phyloP scores from a whole-genome alignment of 1,140 invertebrate species.

The Campoletis sonorensis region DNA sequence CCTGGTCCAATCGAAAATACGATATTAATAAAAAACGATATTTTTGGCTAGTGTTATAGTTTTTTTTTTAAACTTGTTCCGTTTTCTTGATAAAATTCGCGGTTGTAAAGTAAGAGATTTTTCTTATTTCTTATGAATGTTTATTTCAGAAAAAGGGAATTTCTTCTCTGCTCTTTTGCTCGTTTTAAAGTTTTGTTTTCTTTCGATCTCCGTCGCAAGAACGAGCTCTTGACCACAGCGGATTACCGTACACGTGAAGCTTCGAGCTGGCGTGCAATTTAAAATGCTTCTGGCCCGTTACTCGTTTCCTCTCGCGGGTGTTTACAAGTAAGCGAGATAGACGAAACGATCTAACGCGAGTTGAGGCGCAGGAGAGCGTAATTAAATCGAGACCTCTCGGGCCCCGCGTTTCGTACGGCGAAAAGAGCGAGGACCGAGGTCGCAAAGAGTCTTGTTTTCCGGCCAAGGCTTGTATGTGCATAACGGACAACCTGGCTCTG shows the following conservation, averaged over 20 bases:
- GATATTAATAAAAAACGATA: too few relatives aligned
- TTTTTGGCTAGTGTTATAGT: too few relatives aligned
- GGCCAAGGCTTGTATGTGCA: constrained; percentile 4
- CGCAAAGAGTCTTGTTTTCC: constrained; percentile 11
- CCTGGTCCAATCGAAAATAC: too few relatives aligned
- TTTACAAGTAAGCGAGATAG: constrained; percentile 15
- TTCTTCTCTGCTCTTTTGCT: not conserved
- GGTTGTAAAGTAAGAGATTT: not conserved
- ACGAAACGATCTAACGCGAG: constrained; percentile 26
- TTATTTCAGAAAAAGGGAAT: not conserved
- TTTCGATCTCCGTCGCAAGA: not conserved
- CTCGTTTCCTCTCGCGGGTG: constrained; percentile 2
- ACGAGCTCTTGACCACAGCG: not conserved
- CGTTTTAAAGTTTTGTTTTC: not conserved
- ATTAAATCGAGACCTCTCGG: constrained; percentile 43
- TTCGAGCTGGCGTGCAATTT: not conserved
- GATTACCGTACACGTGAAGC: constrained; percentile 2
- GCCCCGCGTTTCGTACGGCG: not conserved
- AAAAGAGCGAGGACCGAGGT: not conserved
- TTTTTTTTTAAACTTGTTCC: too few relatives aligned
- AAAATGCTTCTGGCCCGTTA: constrained; percentile 42
- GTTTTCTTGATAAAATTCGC: too few relatives aligned
- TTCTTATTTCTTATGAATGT: not conserved
- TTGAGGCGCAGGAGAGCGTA: constrained; percentile 17
- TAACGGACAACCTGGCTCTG: not conserved